Evolutionary conservation across 1,140 invertebrate species (phyloP).

Genomic region (Aphaenogaster rudis): DNA sequence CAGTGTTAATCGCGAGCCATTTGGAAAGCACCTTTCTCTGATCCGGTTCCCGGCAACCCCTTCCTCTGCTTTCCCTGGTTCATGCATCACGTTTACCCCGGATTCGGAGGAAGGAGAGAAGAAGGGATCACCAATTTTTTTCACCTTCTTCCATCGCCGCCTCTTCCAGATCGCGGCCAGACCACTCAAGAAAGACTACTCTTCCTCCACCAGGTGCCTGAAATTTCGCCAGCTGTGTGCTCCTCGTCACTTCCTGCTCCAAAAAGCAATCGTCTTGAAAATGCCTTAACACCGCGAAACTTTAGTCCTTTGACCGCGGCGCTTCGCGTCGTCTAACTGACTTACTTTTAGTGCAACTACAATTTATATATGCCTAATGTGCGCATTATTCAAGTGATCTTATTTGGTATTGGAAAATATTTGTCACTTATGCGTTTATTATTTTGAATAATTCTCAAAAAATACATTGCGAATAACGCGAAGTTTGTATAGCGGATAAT

Average conservation of each 20-base stretch:
- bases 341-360: neutral
- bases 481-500: neutral
- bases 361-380: neutral
- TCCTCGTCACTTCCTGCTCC: constrained; percentile 54
- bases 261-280: constrained; percentile 47
- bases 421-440: neutral
- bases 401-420: neutral
- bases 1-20: constrained; percentile 68
- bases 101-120: neutral
- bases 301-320: constrained; percentile 14
- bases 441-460: neutral
- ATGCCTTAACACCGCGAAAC: constrained; percentile 34
- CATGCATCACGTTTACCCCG: neutral
- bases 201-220: constrained; percentile 73
- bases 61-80: constrained; percentile 50
- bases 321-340: neutral
- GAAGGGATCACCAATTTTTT: constrained; percentile 54
- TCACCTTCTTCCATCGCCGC: constrained; percentile 11
- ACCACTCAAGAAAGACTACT: constrained; percentile 62
- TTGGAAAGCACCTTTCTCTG: constrained; percentile 78
- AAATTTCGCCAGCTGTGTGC: constrained; percentile 76
- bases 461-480: neutral
- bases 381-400: neutral
- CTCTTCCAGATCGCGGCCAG: constrained; percentile 59
- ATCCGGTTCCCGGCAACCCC: constrained; percentile 64